Conservation (phyloP, 2,113 vertebrate species). For the Pogonocichla stellata region DNA sequence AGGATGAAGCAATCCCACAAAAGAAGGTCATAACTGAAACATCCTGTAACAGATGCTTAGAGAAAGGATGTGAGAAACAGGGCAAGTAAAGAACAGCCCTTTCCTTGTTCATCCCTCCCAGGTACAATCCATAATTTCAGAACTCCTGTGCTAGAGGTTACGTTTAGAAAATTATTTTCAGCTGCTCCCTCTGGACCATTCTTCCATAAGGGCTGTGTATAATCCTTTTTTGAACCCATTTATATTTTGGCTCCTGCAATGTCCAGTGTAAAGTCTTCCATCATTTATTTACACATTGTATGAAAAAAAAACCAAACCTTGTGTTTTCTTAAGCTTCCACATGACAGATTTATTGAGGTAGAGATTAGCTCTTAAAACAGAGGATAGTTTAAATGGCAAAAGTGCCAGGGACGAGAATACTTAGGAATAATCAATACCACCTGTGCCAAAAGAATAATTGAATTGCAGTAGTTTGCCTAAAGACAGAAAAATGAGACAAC, state of each 20-base stretch:
- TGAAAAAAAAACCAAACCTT: not conserved
- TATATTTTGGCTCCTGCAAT: not conserved
- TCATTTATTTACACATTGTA: not conserved
- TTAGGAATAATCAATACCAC: constrained; percentile 42
- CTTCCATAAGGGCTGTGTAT: not conserved
- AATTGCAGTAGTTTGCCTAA: constrained; percentile 31
- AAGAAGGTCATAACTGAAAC: not conserved
- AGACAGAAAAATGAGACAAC: constrained; percentile 10
- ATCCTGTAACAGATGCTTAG: not conserved
- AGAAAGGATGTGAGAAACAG: not conserved
- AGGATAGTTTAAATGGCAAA: not conserved
- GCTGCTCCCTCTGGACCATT: not conserved
- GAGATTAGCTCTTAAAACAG: not conserved
- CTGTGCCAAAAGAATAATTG: constrained; percentile 49
- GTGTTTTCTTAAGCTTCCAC: not conserved
- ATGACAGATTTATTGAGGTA: not conserved
- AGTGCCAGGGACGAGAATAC: not conserved
- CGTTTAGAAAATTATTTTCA: not conserved
- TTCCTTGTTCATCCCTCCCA: not conserved
- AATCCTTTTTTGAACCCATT: not conserved
- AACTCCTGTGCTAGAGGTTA: not conserved
- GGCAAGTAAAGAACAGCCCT: not conserved
- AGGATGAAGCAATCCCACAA: constrained; percentile 24
- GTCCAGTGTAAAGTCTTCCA: not conserved
- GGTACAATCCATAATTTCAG: not conserved